Conservation (phyloP, 1,140 invertebrate species). For the Drosophila tani region DNA sequence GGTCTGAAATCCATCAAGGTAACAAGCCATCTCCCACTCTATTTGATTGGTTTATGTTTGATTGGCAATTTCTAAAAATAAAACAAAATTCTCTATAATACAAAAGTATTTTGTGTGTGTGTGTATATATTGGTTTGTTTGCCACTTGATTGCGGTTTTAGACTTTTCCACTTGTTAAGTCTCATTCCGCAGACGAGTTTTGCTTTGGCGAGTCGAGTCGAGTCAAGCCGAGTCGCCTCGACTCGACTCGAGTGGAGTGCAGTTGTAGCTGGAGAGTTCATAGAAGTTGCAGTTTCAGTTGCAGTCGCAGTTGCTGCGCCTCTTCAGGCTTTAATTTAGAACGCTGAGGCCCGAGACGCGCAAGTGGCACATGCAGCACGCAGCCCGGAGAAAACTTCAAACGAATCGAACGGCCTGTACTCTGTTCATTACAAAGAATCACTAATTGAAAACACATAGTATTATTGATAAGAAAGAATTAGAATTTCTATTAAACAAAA, state of each 20-base stretch:
- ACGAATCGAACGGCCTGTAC: neutral
- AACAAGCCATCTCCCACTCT: constrained; percentile 29
- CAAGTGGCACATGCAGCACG: constrained; percentile 35
- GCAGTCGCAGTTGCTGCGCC: constrained; percentile 36
- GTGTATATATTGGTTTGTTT: constrained; percentile 57
- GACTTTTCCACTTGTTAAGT: constrained; percentile 78
- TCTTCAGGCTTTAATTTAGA: constrained; percentile 76
- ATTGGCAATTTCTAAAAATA: constrained; percentile 77
- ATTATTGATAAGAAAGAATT: no score
- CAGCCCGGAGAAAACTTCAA: neutral
- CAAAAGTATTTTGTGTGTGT: constrained; percentile 38
- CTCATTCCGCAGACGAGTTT: constrained; percentile 73
- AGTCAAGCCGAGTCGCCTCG: constrained; percentile 10
- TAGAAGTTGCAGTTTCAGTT: constrained; percentile 44
- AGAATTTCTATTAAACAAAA: no score
- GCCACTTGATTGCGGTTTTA: constrained; percentile 75
- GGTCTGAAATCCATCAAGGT: constrained; percentile 38
- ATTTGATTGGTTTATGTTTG: constrained; percentile 53
- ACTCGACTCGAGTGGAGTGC: neutral
- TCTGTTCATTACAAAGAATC: neutral
- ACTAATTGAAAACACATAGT: no score
- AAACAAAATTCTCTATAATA: constrained; percentile 48
- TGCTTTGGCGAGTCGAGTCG: constrained; percentile 35
- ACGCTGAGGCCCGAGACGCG: constrained; percentile 40
- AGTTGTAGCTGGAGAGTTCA: constrained; percentile 12